Evolutionary conservation across 2,888 invertebrate species (phyloP).

Genomic region (Belgica antarctica): DNA sequence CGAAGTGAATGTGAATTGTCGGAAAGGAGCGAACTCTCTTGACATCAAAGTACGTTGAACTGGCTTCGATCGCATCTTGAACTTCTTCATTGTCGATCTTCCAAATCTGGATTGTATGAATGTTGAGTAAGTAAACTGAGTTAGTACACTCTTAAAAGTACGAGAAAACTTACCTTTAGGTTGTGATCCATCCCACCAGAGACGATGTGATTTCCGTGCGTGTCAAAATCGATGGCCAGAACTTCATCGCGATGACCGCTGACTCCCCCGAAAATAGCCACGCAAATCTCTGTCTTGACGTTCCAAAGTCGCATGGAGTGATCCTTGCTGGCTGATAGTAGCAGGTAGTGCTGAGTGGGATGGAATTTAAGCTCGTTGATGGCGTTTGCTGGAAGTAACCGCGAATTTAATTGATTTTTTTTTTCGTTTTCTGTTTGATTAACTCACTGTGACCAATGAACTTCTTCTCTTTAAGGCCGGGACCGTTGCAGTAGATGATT

Average conservation of each 20-base stretch:
- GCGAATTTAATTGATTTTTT: not conserved
- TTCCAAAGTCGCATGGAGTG: slow-evolving; percentile 90
- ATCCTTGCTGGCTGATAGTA: slow-evolving; percentile 88
- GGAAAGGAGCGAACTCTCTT: slow-evolving; percentile 24
- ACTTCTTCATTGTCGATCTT: slow-evolving; percentile 56
- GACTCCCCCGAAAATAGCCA: slow-evolving; percentile 94
- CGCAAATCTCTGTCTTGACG: slow-evolving; percentile 87
- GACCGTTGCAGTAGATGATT: slow-evolving; percentile 18
- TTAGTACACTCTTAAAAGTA: no score
- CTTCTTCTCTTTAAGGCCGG: slow-evolving; percentile 14
- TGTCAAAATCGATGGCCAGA: slow-evolving; percentile 83
- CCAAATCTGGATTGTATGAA: slow-evolving; percentile 89
- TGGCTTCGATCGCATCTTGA: slow-evolving; percentile 4
- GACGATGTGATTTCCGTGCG: slow-evolving; percentile 79
- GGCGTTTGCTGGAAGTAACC: slow-evolving; percentile 68
- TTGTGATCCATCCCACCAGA: slow-evolving; percentile 98
- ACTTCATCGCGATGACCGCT: slow-evolving; percentile 95
- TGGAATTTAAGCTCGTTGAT: slow-evolving; percentile 86
- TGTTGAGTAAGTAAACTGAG: no score
- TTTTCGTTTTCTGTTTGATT: not conserved
- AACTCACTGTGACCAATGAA: slow-evolving; percentile 37
- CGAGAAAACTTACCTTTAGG: not conserved
- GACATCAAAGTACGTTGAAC: slow-evolving; percentile 69
- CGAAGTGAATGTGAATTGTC: slow-evolving; percentile 82
- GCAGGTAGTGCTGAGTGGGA: slow-evolving; percentile 81